A percentile compares a stretch with the other conserved stretches of the same genome.
Conservation (phyloP, 2,888 invertebrate genomes). For the Habrosyne pyritoides region DNA sequence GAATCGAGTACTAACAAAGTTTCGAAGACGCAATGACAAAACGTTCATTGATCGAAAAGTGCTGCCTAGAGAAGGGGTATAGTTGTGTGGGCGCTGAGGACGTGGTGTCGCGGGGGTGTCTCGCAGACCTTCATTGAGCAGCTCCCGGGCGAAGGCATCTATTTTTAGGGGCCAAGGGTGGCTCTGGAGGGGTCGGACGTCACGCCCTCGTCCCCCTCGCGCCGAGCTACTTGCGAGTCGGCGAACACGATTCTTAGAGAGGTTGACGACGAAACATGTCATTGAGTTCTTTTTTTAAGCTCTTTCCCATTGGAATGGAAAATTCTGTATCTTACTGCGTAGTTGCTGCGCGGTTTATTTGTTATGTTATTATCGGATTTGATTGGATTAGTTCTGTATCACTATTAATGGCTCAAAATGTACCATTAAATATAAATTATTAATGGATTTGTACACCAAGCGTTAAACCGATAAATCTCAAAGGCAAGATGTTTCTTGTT, state of each 20-base stretch:
- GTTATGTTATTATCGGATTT: constrained; percentile 14
- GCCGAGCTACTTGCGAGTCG: constrained; percentile 35
- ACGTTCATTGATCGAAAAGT: not conserved
- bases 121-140: constrained; percentile 68
- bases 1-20: not conserved
- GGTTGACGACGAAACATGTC: constrained; percentile 53
- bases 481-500: constrained; percentile 1
- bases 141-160: constrained; percentile 70
- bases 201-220: constrained; percentile 45
- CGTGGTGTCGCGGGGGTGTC: constrained; percentile 17
- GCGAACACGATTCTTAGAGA: constrained; percentile 52
- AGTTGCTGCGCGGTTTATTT: constrained; percentile 35
- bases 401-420: constrained; percentile 7
- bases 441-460: not conserved
- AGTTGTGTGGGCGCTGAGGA: constrained; percentile 5
- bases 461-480: not conserved
- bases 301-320: constrained; percentile 46
- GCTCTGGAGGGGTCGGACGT: constrained; percentile 52
- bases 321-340: constrained; percentile 43
- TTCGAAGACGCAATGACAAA: not conserved
- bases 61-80: not conserved
- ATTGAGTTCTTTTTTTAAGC: constrained; percentile 36
- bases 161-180: constrained; percentile 73
- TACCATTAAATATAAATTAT: not conserved
- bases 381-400: constrained; percentile 5